Conservation (phyloP, 2,113 vertebrate species). For the Muntiacus reevesi region DNA sequence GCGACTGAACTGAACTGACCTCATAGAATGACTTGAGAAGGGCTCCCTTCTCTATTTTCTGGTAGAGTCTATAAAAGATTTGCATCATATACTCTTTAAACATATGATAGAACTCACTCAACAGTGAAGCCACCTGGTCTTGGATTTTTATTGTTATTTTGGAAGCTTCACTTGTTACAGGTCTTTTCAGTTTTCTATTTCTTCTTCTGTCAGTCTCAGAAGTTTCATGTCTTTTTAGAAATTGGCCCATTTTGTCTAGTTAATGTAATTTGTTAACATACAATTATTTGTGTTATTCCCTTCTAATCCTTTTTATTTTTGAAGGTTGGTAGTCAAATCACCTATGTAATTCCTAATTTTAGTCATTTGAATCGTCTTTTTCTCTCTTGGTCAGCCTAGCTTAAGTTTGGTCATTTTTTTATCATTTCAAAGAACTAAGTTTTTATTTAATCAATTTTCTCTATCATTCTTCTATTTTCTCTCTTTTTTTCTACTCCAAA, state of each 20-base stretch:
- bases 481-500: neutral
- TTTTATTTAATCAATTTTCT: neutral
- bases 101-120: neutral
- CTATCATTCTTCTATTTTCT: neutral
- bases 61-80: neutral
- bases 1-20: neutral
- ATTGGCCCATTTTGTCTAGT: neutral
- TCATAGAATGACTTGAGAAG: neutral
- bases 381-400: neutral
- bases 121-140: neutral
- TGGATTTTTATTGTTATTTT: neutral
- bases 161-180: neutral
- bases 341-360: neutral
- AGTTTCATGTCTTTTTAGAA: neutral
- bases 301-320: neutral
- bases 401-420: neutral
- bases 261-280: neutral
- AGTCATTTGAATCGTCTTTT: neutral
- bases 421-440: neutral
- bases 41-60: neutral
- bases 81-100: neutral
- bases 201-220: neutral
- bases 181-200: neutral
- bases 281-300: neutral
- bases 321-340: neutral